A percentile compares a stretch with the other conserved stretches of the same genome.
Conservation (phyloP, 2,888 invertebrate genomes). For the Falcaria lacertinaria region DNA sequence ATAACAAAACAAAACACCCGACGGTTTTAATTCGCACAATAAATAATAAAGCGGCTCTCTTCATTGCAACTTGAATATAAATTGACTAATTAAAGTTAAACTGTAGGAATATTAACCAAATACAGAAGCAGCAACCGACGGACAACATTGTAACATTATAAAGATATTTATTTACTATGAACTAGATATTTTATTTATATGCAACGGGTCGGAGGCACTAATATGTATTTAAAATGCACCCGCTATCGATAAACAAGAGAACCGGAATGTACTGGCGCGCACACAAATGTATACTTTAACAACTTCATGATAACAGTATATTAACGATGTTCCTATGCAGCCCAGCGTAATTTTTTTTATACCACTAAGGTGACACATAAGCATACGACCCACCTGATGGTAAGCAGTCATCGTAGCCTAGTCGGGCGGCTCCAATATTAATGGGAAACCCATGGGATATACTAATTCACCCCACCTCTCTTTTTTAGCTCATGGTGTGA, state of each 20-base stretch:
- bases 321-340: no score
- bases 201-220: conserved; percentile 8
- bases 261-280: conserved; percentile 8
- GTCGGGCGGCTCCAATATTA: no score
- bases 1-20: conserved; percentile 38
- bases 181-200: conserved; percentile 28
- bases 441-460: no score
- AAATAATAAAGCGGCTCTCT: conserved; percentile 67
- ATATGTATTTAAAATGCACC: conserved; percentile 22
- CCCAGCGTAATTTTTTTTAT: no score
- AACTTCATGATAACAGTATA: no score
- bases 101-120: conserved; percentile 57
- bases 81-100: conserved; percentile 71
- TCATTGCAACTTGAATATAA: conserved; percentile 72
- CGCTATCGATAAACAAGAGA: conserved; percentile 4
- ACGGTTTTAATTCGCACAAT: conserved; percentile 51
- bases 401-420: no score
- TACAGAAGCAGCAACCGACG: conserved; percentile 32
- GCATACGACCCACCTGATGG: no score
- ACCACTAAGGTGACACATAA: no score
- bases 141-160: conserved; percentile 25
- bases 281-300: conserved; percentile 8
- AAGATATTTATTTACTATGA: conserved; percentile 20
- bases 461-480: no score
- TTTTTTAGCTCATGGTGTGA: no score